Percentiles rank a stretch among this genome's conserved stretches.
Evolutionary conservation across 2,113 vertebrate species (phyloP).

Genomic region (Chamaea fasciata): DNA sequence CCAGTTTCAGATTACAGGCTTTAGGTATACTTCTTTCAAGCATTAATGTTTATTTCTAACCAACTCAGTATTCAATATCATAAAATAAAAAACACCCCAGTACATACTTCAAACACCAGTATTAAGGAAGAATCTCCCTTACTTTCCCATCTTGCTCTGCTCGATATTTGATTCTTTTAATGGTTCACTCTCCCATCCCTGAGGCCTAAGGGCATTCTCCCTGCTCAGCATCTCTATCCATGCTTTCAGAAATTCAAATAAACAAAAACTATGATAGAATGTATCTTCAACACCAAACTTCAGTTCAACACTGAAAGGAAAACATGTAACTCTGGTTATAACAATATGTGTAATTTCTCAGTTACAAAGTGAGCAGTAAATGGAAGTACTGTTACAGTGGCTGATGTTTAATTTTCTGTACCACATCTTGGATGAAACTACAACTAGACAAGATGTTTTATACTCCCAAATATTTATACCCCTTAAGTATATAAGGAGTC

Average conservation of each 20-base stretch:
- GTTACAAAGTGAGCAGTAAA: background rate
- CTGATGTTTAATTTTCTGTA: background rate
- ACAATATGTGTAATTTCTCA: background rate
- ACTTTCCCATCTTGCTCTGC: background rate
- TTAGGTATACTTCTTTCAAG: background rate
- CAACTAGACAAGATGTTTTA: background rate
- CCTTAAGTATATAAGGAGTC: background rate
- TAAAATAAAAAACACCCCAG: background rate
- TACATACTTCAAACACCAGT: background rate
- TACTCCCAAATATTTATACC: background rate
- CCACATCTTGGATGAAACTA: background rate
- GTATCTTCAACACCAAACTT: background rate
- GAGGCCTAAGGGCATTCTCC: background rate
- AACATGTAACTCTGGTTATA: background rate
- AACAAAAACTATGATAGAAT: background rate
- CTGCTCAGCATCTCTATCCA: background rate
- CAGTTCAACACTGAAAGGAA: background rate
- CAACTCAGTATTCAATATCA: background rate
- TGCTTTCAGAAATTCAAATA: background rate
- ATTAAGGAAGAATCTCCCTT: background rate
- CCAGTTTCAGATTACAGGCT: background rate
- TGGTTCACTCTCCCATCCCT: background rate
- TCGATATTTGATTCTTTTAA: background rate
- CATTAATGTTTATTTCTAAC: background rate
- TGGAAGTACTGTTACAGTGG: background rate